Percentiles rank a stretch among this genome's conserved stretches.
Conservation (phyloP, 2,888 invertebrate genomes). For the Lissocephala sabroskyi region DNA sequence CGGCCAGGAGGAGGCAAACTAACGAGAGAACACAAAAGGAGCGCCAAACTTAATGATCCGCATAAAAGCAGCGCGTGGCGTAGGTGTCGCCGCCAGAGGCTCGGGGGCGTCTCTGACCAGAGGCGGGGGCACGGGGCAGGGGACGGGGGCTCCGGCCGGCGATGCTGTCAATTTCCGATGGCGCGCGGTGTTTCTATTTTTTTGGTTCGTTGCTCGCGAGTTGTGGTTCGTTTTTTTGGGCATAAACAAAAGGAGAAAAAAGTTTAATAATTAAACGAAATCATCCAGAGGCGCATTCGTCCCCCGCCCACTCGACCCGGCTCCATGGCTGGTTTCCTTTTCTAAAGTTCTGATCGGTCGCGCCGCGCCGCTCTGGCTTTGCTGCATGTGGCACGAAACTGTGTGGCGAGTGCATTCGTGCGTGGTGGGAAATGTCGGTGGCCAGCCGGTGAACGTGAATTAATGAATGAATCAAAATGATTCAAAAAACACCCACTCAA, state of each 20-base stretch:
- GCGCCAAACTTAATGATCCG: constrained; percentile 28
- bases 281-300: constrained; percentile 24
- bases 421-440: neutral
- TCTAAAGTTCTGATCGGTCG: no score
- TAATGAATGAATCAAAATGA: constrained; percentile 13
- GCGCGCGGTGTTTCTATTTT: no score
- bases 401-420: constrained; percentile 17
- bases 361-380: constrained; percentile 3
- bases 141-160: no score
- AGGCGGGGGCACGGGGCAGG: no score
- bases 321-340: no score
- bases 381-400: constrained; percentile 30
- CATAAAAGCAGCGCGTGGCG: constrained; percentile 16
- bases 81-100: constrained; percentile 24
- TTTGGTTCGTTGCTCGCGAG: no score
- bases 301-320: neutral
- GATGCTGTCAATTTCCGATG: no score
- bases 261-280: constrained; percentile 28
- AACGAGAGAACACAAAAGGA: constrained; percentile 6
- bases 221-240: neutral
- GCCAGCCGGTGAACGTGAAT: constrained; percentile 26
- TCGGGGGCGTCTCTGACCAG: no score
- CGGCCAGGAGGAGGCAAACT: neutral
- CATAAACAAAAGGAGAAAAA: neutral
- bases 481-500: constrained; percentile 16